A percentile compares a stretch with the other conserved stretches of the same genome.
These are phyloP conservation scores for Phrixothrix hirtus DNA, from an alignment of 2,888 invertebrate species.

Conservation along the genomic window DNA sequence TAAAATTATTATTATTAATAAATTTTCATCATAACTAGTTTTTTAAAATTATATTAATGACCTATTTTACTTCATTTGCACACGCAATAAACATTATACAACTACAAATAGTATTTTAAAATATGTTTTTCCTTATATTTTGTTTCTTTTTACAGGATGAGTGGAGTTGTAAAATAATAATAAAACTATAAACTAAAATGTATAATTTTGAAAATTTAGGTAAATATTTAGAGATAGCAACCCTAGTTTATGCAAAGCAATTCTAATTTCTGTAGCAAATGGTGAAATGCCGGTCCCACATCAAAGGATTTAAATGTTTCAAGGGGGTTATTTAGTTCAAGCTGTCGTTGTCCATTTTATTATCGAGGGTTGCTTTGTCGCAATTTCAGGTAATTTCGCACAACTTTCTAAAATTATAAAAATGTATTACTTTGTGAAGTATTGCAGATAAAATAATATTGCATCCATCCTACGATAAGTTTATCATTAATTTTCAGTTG, in stretches of 20 bases:
- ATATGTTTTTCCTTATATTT: too few relatives aligned
- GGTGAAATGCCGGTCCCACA: constrained; percentile 22
- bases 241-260: constrained; percentile 20
- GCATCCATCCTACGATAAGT: too few relatives aligned
- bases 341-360: constrained; percentile 7
- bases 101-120: too few relatives aligned
- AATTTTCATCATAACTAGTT: too few relatives aligned
- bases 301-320: constrained; percentile 25
- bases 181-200: too few relatives aligned
- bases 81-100: too few relatives aligned
- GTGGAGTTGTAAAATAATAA: too few relatives aligned
- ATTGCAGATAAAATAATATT: too few relatives aligned
- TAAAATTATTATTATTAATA: too few relatives aligned
- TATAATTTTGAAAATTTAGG: neutral
- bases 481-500: constrained; percentile 21
- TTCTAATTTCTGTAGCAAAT: constrained; percentile 16
- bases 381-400: constrained; percentile 7
- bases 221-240: neutral
- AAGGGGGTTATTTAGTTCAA: constrained; percentile 23
- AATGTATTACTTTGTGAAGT: neutral
- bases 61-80: too few relatives aligned
- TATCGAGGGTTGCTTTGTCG: constrained; percentile 3
- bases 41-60: too few relatives aligned
- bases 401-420: neutral
- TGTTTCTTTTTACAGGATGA: too few relatives aligned